Evolutionary conservation across 2,888 invertebrate species (phyloP), one percentile per base, ranked within the genome.

Genomic region (Eristalis arbustorum): DNA sequence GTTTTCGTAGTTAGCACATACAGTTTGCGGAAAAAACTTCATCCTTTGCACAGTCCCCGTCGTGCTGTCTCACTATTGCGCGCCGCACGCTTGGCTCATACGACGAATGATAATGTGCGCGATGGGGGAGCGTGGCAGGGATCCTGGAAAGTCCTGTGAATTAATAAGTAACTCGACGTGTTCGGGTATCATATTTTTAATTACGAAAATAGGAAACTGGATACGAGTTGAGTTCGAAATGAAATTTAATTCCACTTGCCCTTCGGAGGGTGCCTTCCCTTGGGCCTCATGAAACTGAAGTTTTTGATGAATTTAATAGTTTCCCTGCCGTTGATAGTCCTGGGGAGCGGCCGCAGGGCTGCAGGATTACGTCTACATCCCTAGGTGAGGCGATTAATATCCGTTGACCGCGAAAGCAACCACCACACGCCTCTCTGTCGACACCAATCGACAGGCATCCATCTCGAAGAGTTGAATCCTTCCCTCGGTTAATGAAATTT

Each of bases 201-300:
- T 68, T 57, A 68, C 68, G 68, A 34, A 68, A 68, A 57, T 68
- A 56, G 68, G 57, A 68, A 57, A 57, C 56, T 34, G 57, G 68
- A 68, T 68, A 57, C 57, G 68, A 57, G 56, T 68, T 68, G 68
- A 68, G 56, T 68, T 68, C 22, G 68, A 57, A 68, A 57, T 68
- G 3, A 57, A 57, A 68, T 68, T 68, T 57, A 18, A 22, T 22
- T 57, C 31, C 22, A 22, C 5, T 57, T 59, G 25, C 5, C 59
- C 56, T n/a, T 23, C n/a, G n/a, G n/a, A n/a, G n/a, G 25, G 8
- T 59, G 14, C 1, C 4, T 13, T 2, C 57, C 11, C 23, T 22
- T 23, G 59, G 59, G 3, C 13, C 13, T 4, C 25, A 25, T 4
- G 49, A 25, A 59, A 25, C 25, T 25, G 49, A 18, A 49, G 18